Conservation (phyloP, 2,113 vertebrate genomes). For the Nansenia antarctica region DNA sequence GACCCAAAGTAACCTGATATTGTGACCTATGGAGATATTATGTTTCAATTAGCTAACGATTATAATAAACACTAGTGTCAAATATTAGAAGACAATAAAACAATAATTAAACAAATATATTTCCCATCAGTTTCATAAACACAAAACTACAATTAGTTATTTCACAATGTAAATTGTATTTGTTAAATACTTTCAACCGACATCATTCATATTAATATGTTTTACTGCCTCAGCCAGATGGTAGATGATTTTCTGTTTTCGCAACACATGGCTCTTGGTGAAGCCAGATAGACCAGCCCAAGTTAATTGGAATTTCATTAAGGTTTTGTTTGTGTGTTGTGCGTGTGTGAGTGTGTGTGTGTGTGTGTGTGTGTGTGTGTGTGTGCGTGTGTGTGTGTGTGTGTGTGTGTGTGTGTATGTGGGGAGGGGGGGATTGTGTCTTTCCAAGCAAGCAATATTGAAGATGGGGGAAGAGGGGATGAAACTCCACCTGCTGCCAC, state of each 20-base stretch:
- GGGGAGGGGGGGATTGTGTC: constrained; percentile 44
- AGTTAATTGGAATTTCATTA: constrained; percentile 82
- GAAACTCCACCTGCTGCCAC: constrained; percentile 81
- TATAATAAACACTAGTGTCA: not conserved
- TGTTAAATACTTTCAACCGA: not conserved
- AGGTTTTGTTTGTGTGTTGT: constrained; percentile 58
- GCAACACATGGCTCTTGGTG: constrained; percentile 61
- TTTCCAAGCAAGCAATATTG: constrained; percentile 51
- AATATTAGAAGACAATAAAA: not conserved
- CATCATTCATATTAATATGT: not conserved
- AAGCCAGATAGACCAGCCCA: constrained; percentile 59
- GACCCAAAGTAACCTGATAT: not conserved
- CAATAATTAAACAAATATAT: not conserved
- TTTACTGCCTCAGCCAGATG: constrained; percentile 66
- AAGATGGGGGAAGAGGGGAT: constrained; percentile 26
- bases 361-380: constrained; percentile 19
- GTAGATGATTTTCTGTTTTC: constrained; percentile 71
- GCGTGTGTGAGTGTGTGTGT: constrained; percentile 34
- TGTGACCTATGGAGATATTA: not conserved
- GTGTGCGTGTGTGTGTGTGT: constrained; percentile 42
- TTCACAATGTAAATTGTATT: not conserved
- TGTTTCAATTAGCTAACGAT: not conserved
- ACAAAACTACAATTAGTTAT: not conserved
- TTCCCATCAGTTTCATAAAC: not conserved
- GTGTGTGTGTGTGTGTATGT: constrained; percentile 7